Conservation (phyloP, 2,888 invertebrate genomes). For the Drosophila subsilvestris region DNA sequence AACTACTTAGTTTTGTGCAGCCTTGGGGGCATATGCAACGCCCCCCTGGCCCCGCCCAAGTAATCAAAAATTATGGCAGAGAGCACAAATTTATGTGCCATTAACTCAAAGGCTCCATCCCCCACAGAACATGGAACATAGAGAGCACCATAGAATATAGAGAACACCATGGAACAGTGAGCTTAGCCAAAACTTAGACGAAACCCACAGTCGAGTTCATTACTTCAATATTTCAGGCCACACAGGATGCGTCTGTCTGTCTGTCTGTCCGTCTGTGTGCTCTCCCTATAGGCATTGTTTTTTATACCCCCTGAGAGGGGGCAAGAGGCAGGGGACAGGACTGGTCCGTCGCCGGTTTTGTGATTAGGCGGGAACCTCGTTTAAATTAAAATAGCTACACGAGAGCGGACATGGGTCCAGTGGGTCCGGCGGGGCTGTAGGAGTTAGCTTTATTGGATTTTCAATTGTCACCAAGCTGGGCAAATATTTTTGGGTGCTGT, state of each 20-base stretch:
- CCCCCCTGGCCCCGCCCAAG: constrained; percentile 54
- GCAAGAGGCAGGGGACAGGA: not conserved
- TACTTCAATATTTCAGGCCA: constrained; percentile 73
- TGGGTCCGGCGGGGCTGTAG: constrained; percentile 6
- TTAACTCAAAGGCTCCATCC: constrained; percentile 67
- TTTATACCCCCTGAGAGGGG: constrained; percentile 20
- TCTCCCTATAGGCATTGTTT: constrained; percentile 34
- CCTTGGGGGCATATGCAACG: constrained; percentile 40
- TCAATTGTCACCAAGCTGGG: constrained; percentile 73
- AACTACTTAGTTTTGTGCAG: constrained; percentile 42
- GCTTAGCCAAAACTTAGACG: constrained; percentile 31
- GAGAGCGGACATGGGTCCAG: constrained; percentile 18
- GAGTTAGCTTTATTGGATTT: constrained; percentile 75
- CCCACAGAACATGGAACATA: not conserved
- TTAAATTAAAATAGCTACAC: constrained; percentile 76
- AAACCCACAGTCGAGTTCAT: constrained; percentile 49
- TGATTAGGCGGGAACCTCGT: constrained; percentile 73
- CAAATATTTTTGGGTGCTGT: constrained; percentile 62
- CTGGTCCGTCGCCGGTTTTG: constrained; percentile 55
- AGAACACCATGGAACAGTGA: not conserved
- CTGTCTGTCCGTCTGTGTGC: constrained; percentile 9
- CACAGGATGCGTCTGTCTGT: constrained; percentile 52
- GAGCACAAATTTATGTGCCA: constrained; percentile 69
- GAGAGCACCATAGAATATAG: not conserved
- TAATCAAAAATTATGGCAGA: constrained; percentile 74